Base-by-base conservation (phyloP, 2,888 invertebrate genomes). In the Cheilosia impressa region DNA sequence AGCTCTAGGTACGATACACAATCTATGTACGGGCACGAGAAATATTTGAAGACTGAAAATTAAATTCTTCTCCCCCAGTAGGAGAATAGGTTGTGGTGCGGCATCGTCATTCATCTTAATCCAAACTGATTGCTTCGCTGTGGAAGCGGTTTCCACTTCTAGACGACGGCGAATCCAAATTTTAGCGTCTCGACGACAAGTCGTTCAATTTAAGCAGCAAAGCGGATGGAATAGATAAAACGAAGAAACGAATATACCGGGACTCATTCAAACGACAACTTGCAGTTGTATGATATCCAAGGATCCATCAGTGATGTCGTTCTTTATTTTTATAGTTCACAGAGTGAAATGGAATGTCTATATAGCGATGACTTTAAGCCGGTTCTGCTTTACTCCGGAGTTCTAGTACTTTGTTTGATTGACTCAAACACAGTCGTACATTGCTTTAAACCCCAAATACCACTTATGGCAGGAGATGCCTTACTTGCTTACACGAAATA, bases 31-130 rank as follows among this genome's bases (percentile, higher is more conserved):
- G 24, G 7, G 27, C 7, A 27, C 27, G 27, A 13, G 17, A 38
- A 19, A 65, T 45, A 69, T 41, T 71, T 76, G 62, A 57, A 60
- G 78, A 79, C 45, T 79, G 62, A 75, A 79, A 79, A 79, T 84
- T 84, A 84, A 84, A 84, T 58, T 79, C 69, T 79, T 65, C 63
- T 47, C 52, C 38, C 38, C n/a, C 17, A 10, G 71, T 31, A 9
- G 1, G 31, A 31, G 31, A 9, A 9, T 31, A 2, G 31, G 31
- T 43, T 2, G 50, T 50, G 58, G 50, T 34, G 27, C 19, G 24
- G 76, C 17, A 60, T 84, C 76, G 75, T 85, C 80, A 85, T 81
- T 85, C 85, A 81, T 85, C 85, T 85, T 81, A 85, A 85, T 81
- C 85, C 85, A 77, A 81, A 81, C 81, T 85, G 85, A 85, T 85